These are phyloP conservation scores for Oscheius onirici DNA, from an alignment of 2,888 invertebrate genomes.

Conservation along the genomic window DNA sequence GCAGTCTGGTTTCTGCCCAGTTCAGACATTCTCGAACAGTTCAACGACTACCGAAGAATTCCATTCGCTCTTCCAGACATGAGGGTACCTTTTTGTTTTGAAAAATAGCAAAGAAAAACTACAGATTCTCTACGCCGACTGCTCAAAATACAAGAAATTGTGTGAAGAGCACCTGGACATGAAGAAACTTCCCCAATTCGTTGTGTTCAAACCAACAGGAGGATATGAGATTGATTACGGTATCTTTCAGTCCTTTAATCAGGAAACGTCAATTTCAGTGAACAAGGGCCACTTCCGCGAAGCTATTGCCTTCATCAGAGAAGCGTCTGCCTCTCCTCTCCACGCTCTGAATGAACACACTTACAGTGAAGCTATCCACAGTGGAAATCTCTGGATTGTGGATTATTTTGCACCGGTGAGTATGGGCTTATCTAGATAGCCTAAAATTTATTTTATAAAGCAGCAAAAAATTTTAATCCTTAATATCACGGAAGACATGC, in stretches of 20 bases:
- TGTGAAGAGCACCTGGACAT: conserved; percentile 74
- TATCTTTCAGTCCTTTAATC: conserved; percentile 38
- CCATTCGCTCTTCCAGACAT: conserved; percentile 34
- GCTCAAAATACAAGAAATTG: conserved; percentile 66
- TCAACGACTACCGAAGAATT: conserved; percentile 42
- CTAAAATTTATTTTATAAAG: not conserved
- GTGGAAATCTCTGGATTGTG: conserved; percentile 77
- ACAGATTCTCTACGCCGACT: conserved; percentile 73
- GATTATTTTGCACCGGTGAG: conserved; percentile 81
- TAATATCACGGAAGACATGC: not conserved
- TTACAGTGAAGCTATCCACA: conserved; percentile 61
- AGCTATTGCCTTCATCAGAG: conserved; percentile 78
- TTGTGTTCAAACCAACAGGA: conserved; percentile 81
- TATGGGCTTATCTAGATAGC: not conserved
- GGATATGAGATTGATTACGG: conserved; percentile 82
- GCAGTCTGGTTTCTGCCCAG: conserved; percentile 48
- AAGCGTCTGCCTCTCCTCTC: conserved; percentile 75
- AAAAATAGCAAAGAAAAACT: not conserved
- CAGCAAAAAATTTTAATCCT: not conserved
- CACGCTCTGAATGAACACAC: conserved; percentile 73
- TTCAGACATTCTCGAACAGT: conserved; percentile 35
- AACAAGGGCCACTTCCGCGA: conserved; percentile 72
- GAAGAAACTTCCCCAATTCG: conserved; percentile 79
- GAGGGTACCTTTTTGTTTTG: conserved; percentile 2
- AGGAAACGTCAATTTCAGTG: conserved; percentile 62